phyloP scores from a whole-genome alignment of 2,888 invertebrate species.

The Cheilosia impressa region DNA sequence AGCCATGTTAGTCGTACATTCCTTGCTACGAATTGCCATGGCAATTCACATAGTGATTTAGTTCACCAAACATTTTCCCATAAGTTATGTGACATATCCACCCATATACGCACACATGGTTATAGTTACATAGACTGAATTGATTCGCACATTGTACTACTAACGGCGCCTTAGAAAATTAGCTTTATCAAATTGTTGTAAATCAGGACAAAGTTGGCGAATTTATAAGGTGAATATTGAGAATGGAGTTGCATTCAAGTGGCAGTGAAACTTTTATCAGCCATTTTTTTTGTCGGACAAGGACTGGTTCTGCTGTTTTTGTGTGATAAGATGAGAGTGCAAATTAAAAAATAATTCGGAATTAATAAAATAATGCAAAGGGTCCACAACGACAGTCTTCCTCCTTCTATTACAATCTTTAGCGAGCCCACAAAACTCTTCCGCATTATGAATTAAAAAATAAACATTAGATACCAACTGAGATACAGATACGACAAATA shows the following conservation, averaged over 20 bases:
- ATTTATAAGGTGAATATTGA: slow-evolving; percentile 23
- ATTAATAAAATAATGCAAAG: too few relatives aligned
- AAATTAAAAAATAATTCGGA: too few relatives aligned
- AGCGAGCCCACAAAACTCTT: too few relatives aligned
- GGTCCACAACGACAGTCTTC: too few relatives aligned
- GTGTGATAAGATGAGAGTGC: not conserved
- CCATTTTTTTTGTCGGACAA: too few relatives aligned
- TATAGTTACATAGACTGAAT: slow-evolving; percentile 16
- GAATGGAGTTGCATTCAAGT: not conserved
- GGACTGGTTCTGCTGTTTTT: too few relatives aligned
- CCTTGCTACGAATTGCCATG: slow-evolving; percentile 21
- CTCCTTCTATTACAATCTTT: too few relatives aligned
- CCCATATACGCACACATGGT: not conserved
- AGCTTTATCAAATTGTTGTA: slow-evolving; percentile 15
- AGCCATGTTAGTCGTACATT: slow-evolving; percentile 23
- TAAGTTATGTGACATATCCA: slow-evolving; percentile 34
- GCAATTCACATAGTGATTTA: slow-evolving; percentile 35
- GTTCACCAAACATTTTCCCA: slow-evolving; percentile 34
- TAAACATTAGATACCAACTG: too few relatives aligned
- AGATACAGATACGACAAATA: too few relatives aligned
- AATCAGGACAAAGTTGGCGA: not conserved
- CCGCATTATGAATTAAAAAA: too few relatives aligned
- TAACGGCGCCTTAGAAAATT: slow-evolving; percentile 21
- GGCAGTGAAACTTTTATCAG: too few relatives aligned
- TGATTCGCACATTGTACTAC: slow-evolving; percentile 14